Conservation (phyloP, 2,113 vertebrate species). For the Lichenostomus cassidix region DNA sequence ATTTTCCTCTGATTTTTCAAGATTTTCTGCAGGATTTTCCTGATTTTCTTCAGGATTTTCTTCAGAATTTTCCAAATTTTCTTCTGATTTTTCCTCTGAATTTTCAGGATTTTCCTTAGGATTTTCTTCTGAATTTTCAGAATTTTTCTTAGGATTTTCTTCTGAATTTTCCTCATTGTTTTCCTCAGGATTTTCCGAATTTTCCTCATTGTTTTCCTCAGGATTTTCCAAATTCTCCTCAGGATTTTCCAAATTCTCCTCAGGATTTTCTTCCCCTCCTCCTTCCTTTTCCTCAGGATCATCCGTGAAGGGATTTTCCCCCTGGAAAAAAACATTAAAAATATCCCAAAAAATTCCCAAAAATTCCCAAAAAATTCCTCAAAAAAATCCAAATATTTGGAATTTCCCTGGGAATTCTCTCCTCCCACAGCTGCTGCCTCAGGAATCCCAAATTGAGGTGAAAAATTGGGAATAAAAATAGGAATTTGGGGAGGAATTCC, state of each 20-base stretch:
- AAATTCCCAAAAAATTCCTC: neutral
- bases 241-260: no score
- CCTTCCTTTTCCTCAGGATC: slow-evolving; percentile 78
- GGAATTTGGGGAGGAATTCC: neutral
- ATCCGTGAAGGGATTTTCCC: slow-evolving; percentile 90
- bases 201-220: neutral
- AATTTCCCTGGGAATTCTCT: neutral
- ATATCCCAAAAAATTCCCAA: neutral
- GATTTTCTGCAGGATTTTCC: neutral
- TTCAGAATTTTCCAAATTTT: neutral
- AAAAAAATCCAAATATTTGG: neutral
- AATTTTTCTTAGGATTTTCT: neutral
- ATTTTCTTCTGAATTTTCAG: rapidly evolving
- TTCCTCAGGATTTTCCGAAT: neutral
- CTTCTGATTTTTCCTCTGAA: neutral
- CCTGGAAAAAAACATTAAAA: slow-evolving; percentile 64
- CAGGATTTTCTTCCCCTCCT: neutral
- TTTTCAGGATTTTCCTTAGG: neutral
- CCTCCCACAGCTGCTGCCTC: neutral
- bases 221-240: neutral
- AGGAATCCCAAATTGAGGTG: no score
- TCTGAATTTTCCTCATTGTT: no score
- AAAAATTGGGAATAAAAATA: no score
- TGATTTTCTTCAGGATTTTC: neutral
- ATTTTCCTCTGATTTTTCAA: neutral